These are phyloP conservation scores for Sphenopsis melanotis DNA, from an alignment of 2,797 vertebrate genomes.

Conservation along the genomic window DNA sequence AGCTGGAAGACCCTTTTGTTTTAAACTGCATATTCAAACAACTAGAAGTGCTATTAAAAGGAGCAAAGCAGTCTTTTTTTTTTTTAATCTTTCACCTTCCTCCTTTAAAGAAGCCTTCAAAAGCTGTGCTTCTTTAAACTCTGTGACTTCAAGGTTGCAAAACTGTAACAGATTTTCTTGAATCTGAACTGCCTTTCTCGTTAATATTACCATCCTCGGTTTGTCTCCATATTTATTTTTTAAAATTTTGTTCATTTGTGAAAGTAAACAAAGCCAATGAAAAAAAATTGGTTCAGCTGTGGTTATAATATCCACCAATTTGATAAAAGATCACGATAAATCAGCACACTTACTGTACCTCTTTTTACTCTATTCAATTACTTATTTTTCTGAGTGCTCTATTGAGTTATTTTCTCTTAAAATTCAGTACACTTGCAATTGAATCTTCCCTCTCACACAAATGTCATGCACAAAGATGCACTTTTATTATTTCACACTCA, in stretches of 20 bases:
- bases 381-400: neutral
- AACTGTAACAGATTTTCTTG: neutral
- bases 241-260: neutral
- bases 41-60: neutral
- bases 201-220: neutral
- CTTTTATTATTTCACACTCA: neutral
- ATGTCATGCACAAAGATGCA: neutral
- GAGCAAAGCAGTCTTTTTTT: neutral
- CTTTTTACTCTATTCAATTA: neutral
- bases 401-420: neutral
- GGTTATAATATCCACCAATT: neutral
- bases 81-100: neutral
- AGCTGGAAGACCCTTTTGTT: neutral
- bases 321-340: neutral
- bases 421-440: neutral
- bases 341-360: neutral
- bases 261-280: neutral
- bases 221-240: neutral
- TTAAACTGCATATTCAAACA: neutral
- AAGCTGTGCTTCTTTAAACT: neutral
- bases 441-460: neutral
- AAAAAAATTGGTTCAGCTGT: neutral
- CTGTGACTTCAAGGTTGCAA: neutral
- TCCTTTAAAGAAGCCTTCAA: neutral
- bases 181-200: neutral